Evolutionary conservation across 1,140 invertebrate genomes (phyloP).

Genomic region (Brachionus angularis): DNA sequence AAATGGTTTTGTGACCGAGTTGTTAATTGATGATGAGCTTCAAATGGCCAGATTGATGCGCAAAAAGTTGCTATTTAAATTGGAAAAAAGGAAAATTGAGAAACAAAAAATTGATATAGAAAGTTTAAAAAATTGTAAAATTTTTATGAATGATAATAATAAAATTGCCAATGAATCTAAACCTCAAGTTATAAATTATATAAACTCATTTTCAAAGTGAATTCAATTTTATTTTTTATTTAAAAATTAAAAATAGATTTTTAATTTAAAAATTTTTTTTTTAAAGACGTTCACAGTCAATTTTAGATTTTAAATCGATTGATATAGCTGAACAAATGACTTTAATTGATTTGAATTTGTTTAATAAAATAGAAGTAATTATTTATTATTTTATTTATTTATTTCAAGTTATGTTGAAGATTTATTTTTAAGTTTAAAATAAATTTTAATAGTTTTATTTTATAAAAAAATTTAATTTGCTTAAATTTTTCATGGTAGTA

Average conservation of each 20-base stretch:
- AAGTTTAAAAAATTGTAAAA: neutral
- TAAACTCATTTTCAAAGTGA: no score
- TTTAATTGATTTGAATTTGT: slow-evolving; percentile 85
- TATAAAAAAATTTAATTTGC: neutral
- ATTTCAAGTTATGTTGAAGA: neutral
- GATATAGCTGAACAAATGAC: slow-evolving; percentile 97
- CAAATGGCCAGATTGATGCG: slow-evolving; percentile 80
- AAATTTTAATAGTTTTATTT: neutral
- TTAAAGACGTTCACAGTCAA: slow-evolving; percentile 45
- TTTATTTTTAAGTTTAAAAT: no score
- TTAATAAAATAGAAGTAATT: slow-evolving; percentile 85
- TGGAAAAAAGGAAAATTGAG: slow-evolving; percentile 59
- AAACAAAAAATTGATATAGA: neutral
- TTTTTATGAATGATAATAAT: neutral
- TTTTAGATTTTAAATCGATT: slow-evolving; percentile 87
- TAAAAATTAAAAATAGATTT: slow-evolving; percentile 55
- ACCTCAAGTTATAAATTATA: slow-evolving; percentile 47
- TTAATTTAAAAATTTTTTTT: slow-evolving; percentile 52
- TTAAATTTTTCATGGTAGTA: no score
- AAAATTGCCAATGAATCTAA: neutral
- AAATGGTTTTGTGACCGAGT: slow-evolving; percentile 69
- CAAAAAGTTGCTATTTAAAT: slow-evolving; percentile 83
- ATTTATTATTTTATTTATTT: slow-evolving; percentile 15
- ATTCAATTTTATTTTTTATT: no score
- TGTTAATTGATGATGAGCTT: slow-evolving; percentile 76